Base-by-base conservation (phyloP, 2,888 invertebrate genomes). In the Shargacucullia verbasci region DNA sequence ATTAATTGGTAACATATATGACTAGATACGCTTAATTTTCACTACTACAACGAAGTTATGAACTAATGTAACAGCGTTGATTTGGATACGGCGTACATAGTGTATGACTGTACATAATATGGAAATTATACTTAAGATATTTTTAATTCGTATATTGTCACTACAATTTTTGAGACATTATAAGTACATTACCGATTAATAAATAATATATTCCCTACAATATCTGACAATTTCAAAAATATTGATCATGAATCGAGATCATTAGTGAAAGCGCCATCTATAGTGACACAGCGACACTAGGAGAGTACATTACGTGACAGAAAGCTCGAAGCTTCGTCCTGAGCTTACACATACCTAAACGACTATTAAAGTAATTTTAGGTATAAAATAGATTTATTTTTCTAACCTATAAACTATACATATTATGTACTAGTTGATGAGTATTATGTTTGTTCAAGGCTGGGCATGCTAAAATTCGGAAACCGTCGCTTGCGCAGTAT, bases 301-400 rank as follows among this genome's bases (percentile, higher is more conserved):
- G 72, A 85, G 80, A 81, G 56, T 75, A 71, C 61, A 71, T 52
- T 59, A 71, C 48, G 67, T 72, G 65, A 73, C 68, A 62, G 34
- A 59, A 85, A 85, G 85, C 84, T 83, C 80, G 66, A 87, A 88
- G 86, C 88, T 70, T 82, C 62, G 73, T 80, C 78, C 74, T 74
- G 83, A 68, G 75, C 67, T 84, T 80, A 79, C 76, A 75, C 78
- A 75, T 74, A 80, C 68, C 86, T 86, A 89, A 64, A 76, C 63
- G 35, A 66, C 76, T 76, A 76, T 65, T 29, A 61, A 76, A 76
- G 76, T 76, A 76, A 73, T 48, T 59, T 73, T 73, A 76, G 73
- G 91, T 93, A 92, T 92, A 93, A 92, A 92, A 93, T 92, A 93
- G 90, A 89, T 89, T 87, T 87, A 85, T 89, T 87, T 88, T 59